These are phyloP conservation scores for Ectropis grisescens DNA, from an alignment of 1,140 invertebrate species.

Conservation along the genomic window DNA sequence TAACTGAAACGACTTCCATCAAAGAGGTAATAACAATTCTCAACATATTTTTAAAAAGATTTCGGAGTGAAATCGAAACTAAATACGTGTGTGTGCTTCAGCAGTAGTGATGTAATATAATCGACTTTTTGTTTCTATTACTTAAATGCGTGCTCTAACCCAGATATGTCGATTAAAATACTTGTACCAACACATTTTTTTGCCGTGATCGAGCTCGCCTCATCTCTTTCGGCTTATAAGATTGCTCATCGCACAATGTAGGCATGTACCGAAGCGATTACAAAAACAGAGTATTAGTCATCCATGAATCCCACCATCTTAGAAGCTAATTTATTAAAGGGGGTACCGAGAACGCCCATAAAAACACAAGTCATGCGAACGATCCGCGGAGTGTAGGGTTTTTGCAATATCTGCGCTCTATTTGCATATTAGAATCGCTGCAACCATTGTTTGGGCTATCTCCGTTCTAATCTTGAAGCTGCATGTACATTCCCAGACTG, in stretches of 20 bases:
- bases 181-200: too few relatives aligned
- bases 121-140: too few relatives aligned
- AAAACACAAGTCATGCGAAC: constrained; percentile 7
- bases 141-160: too few relatives aligned
- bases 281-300: constrained; percentile 45
- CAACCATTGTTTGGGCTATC: constrained; percentile 60
- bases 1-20: too few relatives aligned
- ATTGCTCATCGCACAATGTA: constrained; percentile 24
- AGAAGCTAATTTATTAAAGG: constrained; percentile 8
- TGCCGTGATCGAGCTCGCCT: too few relatives aligned
- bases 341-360: neutral
- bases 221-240: too few relatives aligned
- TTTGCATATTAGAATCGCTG: constrained; percentile 44
- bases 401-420: constrained; percentile 40
- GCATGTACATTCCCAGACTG: constrained; percentile 52
- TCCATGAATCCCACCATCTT: constrained; percentile 44
- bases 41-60: too few relatives aligned
- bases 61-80: too few relatives aligned
- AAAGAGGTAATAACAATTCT: too few relatives aligned
- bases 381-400: constrained; percentile 13
- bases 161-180: too few relatives aligned
- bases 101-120: too few relatives aligned
- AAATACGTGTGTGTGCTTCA: too few relatives aligned
- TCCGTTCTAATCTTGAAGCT: constrained; percentile 40
- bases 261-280: constrained; percentile 12